These are phyloP conservation scores for Sisyra nigra DNA, from an alignment of 2,888 invertebrate species.

Conservation along the genomic window DNA sequence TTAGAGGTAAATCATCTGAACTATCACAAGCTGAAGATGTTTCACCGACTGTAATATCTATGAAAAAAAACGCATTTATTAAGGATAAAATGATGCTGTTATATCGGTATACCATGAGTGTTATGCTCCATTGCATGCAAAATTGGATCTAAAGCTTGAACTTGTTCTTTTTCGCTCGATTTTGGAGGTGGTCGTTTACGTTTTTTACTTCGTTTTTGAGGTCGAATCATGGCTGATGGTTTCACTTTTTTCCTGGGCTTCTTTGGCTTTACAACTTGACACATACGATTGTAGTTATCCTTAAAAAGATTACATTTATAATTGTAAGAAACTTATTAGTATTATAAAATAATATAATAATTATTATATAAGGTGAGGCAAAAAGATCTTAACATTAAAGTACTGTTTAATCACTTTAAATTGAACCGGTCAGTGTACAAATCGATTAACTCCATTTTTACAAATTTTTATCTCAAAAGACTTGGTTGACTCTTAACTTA, in stretches of 20 bases:
- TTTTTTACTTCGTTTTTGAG: conserved; percentile 39
- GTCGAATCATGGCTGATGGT: conserved; percentile 35
- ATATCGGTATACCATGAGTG: neutral
- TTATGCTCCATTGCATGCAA: neutral
- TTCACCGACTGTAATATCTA: conserved; percentile 1
- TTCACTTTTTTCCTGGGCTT: conserved; percentile 42
- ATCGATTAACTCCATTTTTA: too few species aligned
- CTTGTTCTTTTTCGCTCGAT: conserved; percentile 14
- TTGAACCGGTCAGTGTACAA: too few species aligned
- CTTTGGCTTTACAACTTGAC: conserved; percentile 63
- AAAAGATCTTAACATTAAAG: neutral
- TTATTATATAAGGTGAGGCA: neutral
- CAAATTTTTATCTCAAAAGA: too few species aligned
- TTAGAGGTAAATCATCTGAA: conserved; percentile 41
- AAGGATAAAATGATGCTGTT: conserved; percentile 7
- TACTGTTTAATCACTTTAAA: conserved; percentile 1
- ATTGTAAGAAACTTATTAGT: too few species aligned
- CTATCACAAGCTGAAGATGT: conserved; percentile 46
- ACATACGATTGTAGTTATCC: conserved; percentile 68
- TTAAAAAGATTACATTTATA: conserved; percentile 21
- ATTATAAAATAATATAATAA: too few species aligned
- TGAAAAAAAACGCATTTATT: neutral
- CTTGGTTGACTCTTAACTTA: too few species aligned
- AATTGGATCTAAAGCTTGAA: neutral
- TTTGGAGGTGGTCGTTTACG: conserved; percentile 21